Percentiles rank a stretch among this genome's conserved stretches.
Evolutionary conservation across 1,140 invertebrate genomes (phyloP).

Genomic region (Aphelinus certus): DNA sequence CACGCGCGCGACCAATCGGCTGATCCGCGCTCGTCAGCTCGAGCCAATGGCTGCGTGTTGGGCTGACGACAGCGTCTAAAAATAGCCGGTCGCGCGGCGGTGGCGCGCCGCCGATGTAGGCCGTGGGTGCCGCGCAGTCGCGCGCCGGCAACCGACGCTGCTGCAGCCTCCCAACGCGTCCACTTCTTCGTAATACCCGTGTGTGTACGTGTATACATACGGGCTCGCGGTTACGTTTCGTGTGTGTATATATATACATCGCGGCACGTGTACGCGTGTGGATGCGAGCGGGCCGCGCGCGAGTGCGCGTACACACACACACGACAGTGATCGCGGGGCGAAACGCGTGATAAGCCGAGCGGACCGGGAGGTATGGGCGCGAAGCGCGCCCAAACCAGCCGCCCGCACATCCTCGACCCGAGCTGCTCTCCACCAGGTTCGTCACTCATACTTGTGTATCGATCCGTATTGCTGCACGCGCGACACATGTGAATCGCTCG

Average conservation of each 20-base stretch:
- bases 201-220: background rate
- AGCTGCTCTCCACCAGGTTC: too few relatives aligned
- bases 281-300: background rate
- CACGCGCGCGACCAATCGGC: constrained; percentile 44
- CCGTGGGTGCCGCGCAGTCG: constrained; percentile 57
- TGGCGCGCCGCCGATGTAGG: constrained; percentile 50
- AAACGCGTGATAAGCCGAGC: too few relatives aligned
- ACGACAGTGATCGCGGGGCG: too few relatives aligned
- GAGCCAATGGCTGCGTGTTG: constrained; percentile 42
- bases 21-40: constrained; percentile 34
- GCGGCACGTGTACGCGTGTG: background rate
- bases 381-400: too few relatives aligned
- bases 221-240: background rate
- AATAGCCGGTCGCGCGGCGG: constrained; percentile 45
- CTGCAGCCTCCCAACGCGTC: background rate
- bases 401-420: too few relatives aligned
- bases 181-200: too few relatives aligned
- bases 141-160: constrained; percentile 58
- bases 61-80: constrained; percentile 57
- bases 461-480: too few relatives aligned
- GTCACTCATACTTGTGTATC: too few relatives aligned
- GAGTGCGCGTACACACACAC: too few relatives aligned
- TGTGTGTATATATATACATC: background rate
- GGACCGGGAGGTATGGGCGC: too few relatives aligned
- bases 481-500: too few relatives aligned